Percentiles rank a stretch among this genome's conserved stretches.
Evolutionary conservation across 2,113 vertebrate species (phyloP).

Genomic region (Sturnus vulgaris): DNA sequence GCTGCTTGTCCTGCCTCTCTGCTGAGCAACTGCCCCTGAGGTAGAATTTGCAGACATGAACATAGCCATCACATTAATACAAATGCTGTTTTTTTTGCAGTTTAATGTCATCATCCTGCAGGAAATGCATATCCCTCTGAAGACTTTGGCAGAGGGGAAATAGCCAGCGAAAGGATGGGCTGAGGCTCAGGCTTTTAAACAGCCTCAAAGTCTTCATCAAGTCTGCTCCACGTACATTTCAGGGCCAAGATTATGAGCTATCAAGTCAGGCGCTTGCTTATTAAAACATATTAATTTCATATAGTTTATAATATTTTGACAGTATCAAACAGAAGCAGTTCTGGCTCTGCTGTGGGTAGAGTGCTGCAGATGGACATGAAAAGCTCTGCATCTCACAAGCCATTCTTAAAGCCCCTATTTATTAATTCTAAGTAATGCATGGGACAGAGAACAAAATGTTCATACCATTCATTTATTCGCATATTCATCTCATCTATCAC

Average conservation of each 20-base stretch:
- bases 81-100: neutral
- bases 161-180: neutral
- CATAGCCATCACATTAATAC: neutral
- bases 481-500: conserved; percentile 21
- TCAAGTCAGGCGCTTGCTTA: neutral
- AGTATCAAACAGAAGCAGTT: neutral
- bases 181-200: neutral
- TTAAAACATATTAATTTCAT: neutral
- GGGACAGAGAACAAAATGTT: conserved; percentile 9
- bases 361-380: neutral
- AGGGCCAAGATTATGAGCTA: accelerated
- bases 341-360: neutral
- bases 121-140: accelerated
- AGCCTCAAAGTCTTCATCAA: neutral
- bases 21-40: accelerated
- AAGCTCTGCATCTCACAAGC: neutral
- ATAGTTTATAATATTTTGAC: neutral
- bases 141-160: neutral
- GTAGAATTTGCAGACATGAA: neutral
- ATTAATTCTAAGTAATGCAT: neutral
- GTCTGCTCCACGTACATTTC: neutral
- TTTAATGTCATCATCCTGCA: neutral
- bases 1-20: neutral
- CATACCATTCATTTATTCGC: neutral
- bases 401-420: neutral